Base-by-base conservation (phyloP, 2,113 vertebrate species). In the Cervus canadensis region DNA sequence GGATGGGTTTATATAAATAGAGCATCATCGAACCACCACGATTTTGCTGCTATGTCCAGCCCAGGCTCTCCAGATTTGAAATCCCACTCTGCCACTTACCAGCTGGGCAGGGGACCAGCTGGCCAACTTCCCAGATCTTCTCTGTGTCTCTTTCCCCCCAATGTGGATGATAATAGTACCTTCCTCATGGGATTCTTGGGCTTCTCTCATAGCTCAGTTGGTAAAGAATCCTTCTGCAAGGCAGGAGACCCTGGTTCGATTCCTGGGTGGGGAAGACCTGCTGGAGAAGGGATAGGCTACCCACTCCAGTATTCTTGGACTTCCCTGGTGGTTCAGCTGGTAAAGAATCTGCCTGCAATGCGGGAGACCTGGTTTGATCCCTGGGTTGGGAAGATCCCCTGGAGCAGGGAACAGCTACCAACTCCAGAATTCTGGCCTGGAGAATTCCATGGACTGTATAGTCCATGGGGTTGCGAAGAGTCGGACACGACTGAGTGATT, bases 121-220 rank as follows among this genome's bases (percentile, higher is more conserved):
- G 9, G 28, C 21, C 36, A 19, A 0, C 40, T 60, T 56, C 6
- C 93, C 36, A 64, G 9, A 54, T 30, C 36, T 3, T 81, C 6
- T 62, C 17, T 7, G 2, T 19, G 2, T 36, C n/a, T 78, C n/a
- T 78, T 50, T 43, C 14, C 7, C 25, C 8, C 0, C 3, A 3
- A 10, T 33, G 3, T 0, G 0, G 1, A 3, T 45, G 23, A 6
- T 40, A 3, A 1, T 7, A 19, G 12, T 13, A 9, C 40, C 45
- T 50, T 4, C 36, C 8, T 43, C n/a, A 11, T 71, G 64, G 64
- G n/a, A 21, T 71, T 71, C n/a, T 21, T 36, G 64, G 64, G 17
- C n/a, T 33, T 19, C 9, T 9, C 2, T 36, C 64, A 67, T 67
- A 36, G 17, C 64, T 71, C n/a, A 71, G n/a, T 71, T 71, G 64